A percentile compares a stretch with the other conserved stretches of the same genome.
Conservation (phyloP, 2,888 invertebrate species). For the Philopedon plagiatum region DNA sequence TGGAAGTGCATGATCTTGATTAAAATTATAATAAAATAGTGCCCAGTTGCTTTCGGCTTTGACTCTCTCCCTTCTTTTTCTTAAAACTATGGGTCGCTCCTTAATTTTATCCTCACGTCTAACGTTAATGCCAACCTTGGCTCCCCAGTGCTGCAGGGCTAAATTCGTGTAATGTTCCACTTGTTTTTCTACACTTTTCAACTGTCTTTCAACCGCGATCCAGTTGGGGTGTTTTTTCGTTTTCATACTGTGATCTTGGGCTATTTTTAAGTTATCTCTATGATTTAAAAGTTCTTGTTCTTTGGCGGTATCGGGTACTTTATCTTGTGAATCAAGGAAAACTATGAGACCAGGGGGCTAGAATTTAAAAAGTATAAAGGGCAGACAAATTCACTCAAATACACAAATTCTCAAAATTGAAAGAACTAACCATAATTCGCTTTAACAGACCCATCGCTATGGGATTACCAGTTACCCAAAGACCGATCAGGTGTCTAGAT, state of each 20-base stretch:
- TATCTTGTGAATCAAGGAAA: conserved; percentile 90
- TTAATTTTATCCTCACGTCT: conserved; percentile 75
- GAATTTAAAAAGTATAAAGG: background rate
- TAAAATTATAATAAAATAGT: conserved; percentile 95
- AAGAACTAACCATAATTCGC: conserved; percentile 84
- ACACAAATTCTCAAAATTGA: background rate
- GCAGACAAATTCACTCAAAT: background rate
- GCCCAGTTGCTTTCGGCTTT: conserved; percentile 93
- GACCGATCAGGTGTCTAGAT: conserved; percentile 91
- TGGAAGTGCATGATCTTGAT: conserved; percentile 93
- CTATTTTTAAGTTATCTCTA: conserved; percentile 95
- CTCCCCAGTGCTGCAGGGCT: conserved; percentile 82
- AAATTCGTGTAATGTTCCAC: conserved; percentile 79
- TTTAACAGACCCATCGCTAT: conserved; percentile 89
- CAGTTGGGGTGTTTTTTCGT: conserved; percentile 80
- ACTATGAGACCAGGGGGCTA: conserved; percentile 93
- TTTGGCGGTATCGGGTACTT: conserved; percentile 81
- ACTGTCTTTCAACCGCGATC: conserved; percentile 79
- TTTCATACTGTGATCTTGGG: conserved; percentile 83
- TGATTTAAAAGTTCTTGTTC: conserved; percentile 82
- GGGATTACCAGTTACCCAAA: conserved; percentile 97
- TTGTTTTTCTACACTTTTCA: conserved; percentile 87
- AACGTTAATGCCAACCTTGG: conserved; percentile 71
- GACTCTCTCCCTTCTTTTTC: conserved; percentile 90
- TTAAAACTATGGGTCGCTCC: conserved; percentile 90